Percentiles rank a stretch among this genome's conserved stretches.
These are phyloP conservation scores for Parambassis ranga DNA, from an alignment of 2,797 vertebrate species.

Conservation along the genomic window DNA sequence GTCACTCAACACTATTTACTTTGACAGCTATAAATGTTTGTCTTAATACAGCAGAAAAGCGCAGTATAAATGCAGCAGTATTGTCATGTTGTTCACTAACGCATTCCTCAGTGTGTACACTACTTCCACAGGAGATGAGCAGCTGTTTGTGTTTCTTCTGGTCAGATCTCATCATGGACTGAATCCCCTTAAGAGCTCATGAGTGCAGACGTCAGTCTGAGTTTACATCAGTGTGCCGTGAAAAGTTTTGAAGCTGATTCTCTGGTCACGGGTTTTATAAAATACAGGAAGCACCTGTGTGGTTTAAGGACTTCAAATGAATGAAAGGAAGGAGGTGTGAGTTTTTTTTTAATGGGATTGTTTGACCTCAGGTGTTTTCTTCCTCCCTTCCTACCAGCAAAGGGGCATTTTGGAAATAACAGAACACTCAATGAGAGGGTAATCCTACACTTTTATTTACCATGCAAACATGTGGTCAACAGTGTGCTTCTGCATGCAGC, in stretches of 20 bases:
- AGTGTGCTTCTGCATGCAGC: not conserved
- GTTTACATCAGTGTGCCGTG: constrained; percentile 58
- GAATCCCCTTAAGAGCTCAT: constrained; percentile 58
- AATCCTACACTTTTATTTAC: constrained; percentile 10
- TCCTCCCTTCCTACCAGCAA: constrained; percentile 20
- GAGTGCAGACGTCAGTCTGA: constrained; percentile 35
- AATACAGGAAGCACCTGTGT: constrained; percentile 8
- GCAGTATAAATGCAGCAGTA: constrained; percentile 34
- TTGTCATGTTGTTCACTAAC: constrained; percentile 46
- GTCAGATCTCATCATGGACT: constrained; percentile 19
- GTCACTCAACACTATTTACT: constrained; percentile 59
- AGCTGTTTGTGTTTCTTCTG: not conserved
- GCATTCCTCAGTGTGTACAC: constrained; percentile 45
- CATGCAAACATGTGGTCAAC: not conserved
- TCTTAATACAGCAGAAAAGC: constrained; percentile 36
- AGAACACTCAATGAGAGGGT: constrained; percentile 17
- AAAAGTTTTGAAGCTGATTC: constrained; percentile 33
- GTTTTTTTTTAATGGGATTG: constrained; percentile 10
- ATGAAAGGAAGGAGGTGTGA: constrained; percentile 15
- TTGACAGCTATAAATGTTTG: constrained; percentile 55
- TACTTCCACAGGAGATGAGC: constrained; percentile 28
- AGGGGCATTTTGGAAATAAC: constrained; percentile 3
- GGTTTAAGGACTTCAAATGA: constrained; percentile 24
- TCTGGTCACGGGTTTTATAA: constrained; percentile 22
- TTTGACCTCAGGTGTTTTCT: constrained; percentile 58